Base-by-base conservation (phyloP, 2,113 vertebrate genomes). In the Chlamydotis undulata region DNA sequence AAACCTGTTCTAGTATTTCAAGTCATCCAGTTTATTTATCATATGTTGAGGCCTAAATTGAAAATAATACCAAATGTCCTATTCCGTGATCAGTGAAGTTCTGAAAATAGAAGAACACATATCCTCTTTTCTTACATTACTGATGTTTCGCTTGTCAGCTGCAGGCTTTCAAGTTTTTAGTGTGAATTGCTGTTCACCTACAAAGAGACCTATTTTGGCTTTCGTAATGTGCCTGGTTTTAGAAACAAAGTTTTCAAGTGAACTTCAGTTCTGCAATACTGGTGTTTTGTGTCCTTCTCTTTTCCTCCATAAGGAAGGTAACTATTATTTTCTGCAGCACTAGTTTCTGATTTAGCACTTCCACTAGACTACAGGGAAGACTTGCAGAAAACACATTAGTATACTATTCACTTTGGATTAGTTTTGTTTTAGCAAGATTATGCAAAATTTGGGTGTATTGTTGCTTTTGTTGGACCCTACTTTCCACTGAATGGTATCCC, bases 91-190 rank as follows among this genome's bases (percentile, higher is more conserved):
- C 28, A 60, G 23, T 73, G 25, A 76, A 74, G 41, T 67, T 74
- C 13, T 83, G 59, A 77, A 83, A 77, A 77, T 28, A 11, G 9
- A 25, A 0, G 0, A 73, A 23, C 2, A 10, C 0, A 0, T 19
- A 9, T 50, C 4, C 9, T 59, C 2, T 52, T 57, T 21, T 39
- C 15, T 83, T 68, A 14, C 2, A 3, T 73, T 43, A 19, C 35
- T 71, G 22, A 65, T 61, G 18, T 37, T 78, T 53, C 6, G 52
- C 41, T 75, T 60, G 24, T 64, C 76, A 53, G 29, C n/a, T 17
- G 37, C 22, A 69, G 19, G 4, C n/a, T 88, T 85, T 45, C 28
- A 73, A 4, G 26, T 74, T 91, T n/a, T 4, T 9, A 6, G 11
- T 69, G 26, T 80, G n/a, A 61, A 13, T 70, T 83, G 18, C 31